Evolutionary conservation across 2,113 vertebrate species (phyloP).

Genomic region (Brachyhypopomus occidentalis): DNA sequence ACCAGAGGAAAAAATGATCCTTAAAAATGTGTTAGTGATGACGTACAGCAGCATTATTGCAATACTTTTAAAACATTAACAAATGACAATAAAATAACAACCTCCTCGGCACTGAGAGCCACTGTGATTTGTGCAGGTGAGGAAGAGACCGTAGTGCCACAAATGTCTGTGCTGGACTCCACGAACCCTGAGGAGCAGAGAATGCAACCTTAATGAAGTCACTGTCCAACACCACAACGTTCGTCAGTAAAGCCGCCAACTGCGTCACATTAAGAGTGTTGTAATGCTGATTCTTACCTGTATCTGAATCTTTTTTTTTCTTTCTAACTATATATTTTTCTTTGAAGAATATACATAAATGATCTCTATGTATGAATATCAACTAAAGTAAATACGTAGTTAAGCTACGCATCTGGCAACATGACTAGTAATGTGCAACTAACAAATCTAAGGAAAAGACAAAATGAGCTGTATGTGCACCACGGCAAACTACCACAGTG

Average conservation of each 20-base stretch:
- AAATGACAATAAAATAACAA: neutral
- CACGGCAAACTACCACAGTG: neutral
- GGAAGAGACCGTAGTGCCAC: slow-evolving; percentile 52
- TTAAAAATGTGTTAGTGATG: neutral
- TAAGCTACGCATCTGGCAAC: neutral
- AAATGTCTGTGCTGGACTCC: slow-evolving; percentile 70
- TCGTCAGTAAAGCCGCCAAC: neutral
- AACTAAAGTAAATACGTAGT: no score
- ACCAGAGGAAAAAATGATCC: no score
- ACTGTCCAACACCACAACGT: neutral
- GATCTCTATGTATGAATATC: no score
- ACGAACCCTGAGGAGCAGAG: slow-evolving; percentile 57
- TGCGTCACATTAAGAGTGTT: neutral
- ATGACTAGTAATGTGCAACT: neutral
- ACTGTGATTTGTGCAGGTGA: slow-evolving; percentile 48
- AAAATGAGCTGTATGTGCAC: neutral
- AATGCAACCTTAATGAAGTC: neutral
- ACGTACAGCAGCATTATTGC: neutral
- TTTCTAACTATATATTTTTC: no score
- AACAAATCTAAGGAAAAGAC: neutral
- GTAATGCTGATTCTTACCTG: neutral
- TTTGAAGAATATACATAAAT: no score
- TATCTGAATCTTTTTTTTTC: neutral
- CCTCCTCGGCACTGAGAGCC: slow-evolving; percentile 31
- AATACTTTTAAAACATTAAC: no score